Evolutionary conservation across 2,113 vertebrate species (phyloP).

Genomic region (Reinhardtius hippoglossoides): DNA sequence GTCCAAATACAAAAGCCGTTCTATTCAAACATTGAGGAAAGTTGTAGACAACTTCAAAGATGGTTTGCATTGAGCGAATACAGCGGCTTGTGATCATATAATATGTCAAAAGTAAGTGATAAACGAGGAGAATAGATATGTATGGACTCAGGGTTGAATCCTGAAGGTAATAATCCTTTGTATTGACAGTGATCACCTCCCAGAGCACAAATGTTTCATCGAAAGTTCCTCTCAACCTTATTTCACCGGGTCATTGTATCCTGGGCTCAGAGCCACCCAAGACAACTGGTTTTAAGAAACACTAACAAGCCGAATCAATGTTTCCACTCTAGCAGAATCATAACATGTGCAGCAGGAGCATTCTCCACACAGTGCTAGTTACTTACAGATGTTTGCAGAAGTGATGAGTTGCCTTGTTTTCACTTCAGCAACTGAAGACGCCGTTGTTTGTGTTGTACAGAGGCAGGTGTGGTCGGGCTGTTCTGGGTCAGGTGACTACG

Average conservation of each 20-base stretch:
- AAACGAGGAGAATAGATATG: not conserved
- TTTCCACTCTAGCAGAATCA: not conserved
- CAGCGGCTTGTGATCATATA: not conserved
- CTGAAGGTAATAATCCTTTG: no score
- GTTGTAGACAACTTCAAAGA: conserved; percentile 5
- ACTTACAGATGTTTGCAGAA: no score
- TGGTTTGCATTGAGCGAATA: not conserved
- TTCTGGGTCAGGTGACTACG: conserved; percentile 88
- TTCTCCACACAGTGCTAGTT: not conserved
- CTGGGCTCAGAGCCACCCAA: not conserved
- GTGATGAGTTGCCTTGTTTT: not conserved
- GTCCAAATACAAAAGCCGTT: conserved; percentile 20
- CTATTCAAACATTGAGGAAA: conserved; percentile 11
- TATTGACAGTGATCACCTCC: no score
- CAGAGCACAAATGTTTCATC: not conserved
- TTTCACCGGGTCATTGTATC: not conserved
- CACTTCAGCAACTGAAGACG: not conserved
- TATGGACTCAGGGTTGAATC: not conserved
- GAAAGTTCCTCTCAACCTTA: not conserved
- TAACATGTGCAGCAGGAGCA: not conserved
- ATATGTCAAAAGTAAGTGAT: not conserved
- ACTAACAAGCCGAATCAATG: not conserved
- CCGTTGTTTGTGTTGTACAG: conserved; percentile 69
- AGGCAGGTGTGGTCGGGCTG: conserved; percentile 85
- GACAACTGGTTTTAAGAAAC: not conserved